Evolutionary conservation across 2,113 vertebrate genomes (phyloP).

Genomic region (Elephas maximus): DNA sequence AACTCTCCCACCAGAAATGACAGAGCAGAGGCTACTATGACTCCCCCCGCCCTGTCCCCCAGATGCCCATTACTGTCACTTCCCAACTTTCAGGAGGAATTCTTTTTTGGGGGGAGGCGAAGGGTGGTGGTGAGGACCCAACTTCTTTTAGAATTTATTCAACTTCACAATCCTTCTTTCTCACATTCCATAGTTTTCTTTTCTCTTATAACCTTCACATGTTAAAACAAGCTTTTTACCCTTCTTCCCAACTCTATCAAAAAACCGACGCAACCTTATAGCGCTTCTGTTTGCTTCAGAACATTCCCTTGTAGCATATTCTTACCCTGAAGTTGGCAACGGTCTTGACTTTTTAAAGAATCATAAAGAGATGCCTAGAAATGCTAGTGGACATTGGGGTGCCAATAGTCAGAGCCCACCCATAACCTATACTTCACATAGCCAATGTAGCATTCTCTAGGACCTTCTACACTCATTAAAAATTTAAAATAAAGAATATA

Average conservation of each 20-base stretch:
- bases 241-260: background rate
- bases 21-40: background rate
- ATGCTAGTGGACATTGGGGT: background rate
- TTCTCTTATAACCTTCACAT: constrained; percentile 13
- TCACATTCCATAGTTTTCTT: constrained; percentile 35
- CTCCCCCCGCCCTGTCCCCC: background rate
- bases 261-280: background rate
- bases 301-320: constrained; percentile 4
- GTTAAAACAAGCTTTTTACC: constrained; percentile 1
- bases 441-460: background rate
- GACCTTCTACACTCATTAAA: background rate
- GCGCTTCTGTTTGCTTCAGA: background rate
- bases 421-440: background rate
- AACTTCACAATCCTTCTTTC: constrained; percentile 41
- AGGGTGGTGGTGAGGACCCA: background rate
- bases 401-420: background rate
- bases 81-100: background rate
- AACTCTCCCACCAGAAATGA: background rate
- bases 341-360: constrained; percentile 53
- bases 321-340: constrained; percentile 41
- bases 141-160: constrained; percentile 22
- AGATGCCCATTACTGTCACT: background rate
- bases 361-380: background rate
- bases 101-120: background rate
- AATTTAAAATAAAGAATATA: constrained; percentile 11